Evolutionary conservation across 2,888 invertebrate species (phyloP), one percentile per base, ranked within the genome.

Genomic region (Matsumyia berberina): DNA sequence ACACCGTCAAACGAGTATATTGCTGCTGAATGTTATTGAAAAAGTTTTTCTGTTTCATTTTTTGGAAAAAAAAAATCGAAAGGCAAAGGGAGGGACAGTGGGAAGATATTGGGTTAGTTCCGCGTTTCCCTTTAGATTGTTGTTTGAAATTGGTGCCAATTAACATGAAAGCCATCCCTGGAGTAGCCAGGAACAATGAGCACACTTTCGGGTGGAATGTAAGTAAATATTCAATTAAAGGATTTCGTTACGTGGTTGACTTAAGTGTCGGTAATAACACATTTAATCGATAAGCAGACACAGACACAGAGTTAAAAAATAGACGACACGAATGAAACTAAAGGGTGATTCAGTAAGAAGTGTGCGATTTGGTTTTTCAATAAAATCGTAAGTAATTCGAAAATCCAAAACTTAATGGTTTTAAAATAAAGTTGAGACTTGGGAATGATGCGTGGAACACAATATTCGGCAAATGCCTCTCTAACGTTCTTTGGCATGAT

Each of bases 61-160:
- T 29, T 51, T 7, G 29, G 8, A 7, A 53, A 51, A 31, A 12
- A 7, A 53, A 51, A 31, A 53, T 53, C 8, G 4, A 12, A 29
- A 31, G 29, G 39, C n/a, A 9, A 15, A n/a, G 12, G 33, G 8
- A 33, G 8, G 31, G n/a, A 17, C 9, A 15, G 51, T 15, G 37
- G 4, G 4, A 24, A 4, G 24, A 24, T 24, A 24, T 0, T 29
- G 5, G n/a, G 53, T 5, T 51, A 24, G 24, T 51, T 9, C 53
- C 4, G 1, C 19, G 24, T 24, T 19, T 11, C 9, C 8, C 17
- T 39, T 7, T 4, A 39, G 39, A 31, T 31, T 60, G 19, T 55
- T 15, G 12, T 9, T n/a, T 44, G 11, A 7, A 69, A 69, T 46
- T 46, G 69, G 2, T 46, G 35, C 7, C 15, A 24, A 57, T 70